A percentile compares a stretch with the other conserved stretches of the same genome.
Conservation (phyloP, 2,113 vertebrate genomes). For the Dasyprocta punctata region DNA sequence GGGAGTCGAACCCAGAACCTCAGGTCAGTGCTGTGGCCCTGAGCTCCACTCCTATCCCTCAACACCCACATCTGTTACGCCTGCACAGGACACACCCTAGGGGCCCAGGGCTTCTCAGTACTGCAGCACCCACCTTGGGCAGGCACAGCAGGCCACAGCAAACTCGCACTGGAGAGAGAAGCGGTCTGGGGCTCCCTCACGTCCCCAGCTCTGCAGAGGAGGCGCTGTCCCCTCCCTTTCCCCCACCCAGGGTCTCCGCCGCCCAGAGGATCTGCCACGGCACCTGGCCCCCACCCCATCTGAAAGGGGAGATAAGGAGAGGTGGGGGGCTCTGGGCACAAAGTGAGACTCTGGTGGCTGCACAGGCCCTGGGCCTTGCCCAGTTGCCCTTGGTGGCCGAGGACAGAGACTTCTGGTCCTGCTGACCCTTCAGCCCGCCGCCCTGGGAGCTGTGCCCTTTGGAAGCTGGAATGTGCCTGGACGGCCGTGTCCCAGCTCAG, state of each 20-base stretch:
- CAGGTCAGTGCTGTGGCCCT: background rate
- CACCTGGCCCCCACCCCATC: background rate
- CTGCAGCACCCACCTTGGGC: background rate
- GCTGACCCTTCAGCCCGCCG: background rate
- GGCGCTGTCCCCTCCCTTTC: background rate
- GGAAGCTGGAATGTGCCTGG: background rate
- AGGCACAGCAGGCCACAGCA: background rate
- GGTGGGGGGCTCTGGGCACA: background rate
- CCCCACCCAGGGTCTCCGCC: no score
- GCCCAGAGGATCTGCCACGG: no score
- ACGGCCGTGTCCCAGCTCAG: background rate
- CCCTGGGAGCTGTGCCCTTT: background rate
- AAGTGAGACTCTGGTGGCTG: background rate
- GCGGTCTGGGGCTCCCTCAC: background rate
- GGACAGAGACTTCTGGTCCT: background rate
- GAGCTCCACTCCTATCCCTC: background rate
- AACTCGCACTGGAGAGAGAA: no score
- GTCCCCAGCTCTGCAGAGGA: background rate
- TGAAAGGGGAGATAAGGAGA: background rate
- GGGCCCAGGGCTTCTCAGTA: background rate
- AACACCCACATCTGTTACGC: no score
- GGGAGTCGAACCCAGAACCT: background rate
- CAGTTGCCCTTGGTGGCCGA: background rate
- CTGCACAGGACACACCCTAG: background rate
- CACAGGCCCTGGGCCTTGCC: background rate